Evolutionary conservation across 1,140 invertebrate genomes (phyloP).

Genomic region (Drosophila pandora): DNA sequence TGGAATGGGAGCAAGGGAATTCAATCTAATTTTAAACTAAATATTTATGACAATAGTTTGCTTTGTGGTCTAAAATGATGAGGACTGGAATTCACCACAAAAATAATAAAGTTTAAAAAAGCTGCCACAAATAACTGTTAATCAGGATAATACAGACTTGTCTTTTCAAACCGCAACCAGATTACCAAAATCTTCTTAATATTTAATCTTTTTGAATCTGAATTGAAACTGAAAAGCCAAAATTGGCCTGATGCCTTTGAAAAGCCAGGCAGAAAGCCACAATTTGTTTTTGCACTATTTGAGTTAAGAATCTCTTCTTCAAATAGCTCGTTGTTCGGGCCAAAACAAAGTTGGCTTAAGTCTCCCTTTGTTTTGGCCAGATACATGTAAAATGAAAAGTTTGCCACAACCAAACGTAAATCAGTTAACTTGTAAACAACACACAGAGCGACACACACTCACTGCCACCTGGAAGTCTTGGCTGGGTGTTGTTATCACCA

Average conservation of each 20-base stretch:
- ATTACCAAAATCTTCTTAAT: not conserved
- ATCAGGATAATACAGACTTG: not conserved
- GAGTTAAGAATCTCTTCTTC: slow-evolving; percentile 21
- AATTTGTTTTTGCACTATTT: slow-evolving; percentile 44
- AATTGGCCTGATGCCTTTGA: slow-evolving; percentile 1
- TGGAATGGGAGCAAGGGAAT: no score
- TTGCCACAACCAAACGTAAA: slow-evolving; percentile 69
- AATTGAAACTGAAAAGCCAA: not conserved
- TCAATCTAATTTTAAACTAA: no score
- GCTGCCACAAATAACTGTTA: not conserved
- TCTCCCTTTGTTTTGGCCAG: slow-evolving; percentile 32
- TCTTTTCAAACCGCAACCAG: not conserved
- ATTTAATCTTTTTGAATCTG: not conserved
- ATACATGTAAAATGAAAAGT: slow-evolving; percentile 69
- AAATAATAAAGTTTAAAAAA: not conserved
- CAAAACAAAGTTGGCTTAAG: slow-evolving; percentile 17
- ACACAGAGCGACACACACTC: slow-evolving; percentile 9
- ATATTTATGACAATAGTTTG: not conserved
- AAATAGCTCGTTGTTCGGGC: slow-evolving; percentile 14
- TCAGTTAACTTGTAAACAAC: slow-evolving; percentile 79
- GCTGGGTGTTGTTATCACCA: slow-evolving; percentile 49
- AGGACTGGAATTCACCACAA: not conserved
- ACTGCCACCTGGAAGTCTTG: slow-evolving; percentile 19
- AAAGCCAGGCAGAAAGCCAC: slow-evolving; percentile 23
- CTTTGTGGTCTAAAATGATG: no score